A percentile compares a stretch with the other conserved stretches of the same genome.
These are phyloP conservation scores for Crenichthys baileyi DNA, from an alignment of 2,797 vertebrate genomes.

Conservation along the genomic window DNA sequence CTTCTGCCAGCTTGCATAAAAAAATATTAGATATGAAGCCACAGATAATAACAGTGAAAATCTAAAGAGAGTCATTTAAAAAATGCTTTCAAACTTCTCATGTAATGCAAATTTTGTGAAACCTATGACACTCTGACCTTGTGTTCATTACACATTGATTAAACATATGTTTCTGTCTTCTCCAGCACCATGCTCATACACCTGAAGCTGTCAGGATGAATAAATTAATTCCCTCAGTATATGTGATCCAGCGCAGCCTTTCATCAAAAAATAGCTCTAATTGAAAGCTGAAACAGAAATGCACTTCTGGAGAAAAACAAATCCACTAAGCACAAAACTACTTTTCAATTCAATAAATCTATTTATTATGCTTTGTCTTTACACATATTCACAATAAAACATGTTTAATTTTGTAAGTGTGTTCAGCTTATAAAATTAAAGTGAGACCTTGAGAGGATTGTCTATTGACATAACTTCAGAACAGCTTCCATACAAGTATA, in stretches of 20 bases:
- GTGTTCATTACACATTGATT: constrained; percentile 5
- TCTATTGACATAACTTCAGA: constrained; percentile 1
- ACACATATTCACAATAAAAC: not conserved
- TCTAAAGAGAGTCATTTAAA: not conserved
- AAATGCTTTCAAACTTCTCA: not conserved
- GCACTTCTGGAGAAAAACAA: not conserved
- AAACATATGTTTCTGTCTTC: constrained; percentile 25
- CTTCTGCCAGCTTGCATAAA: not conserved
- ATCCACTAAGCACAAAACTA: not conserved
- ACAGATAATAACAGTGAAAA: not conserved
- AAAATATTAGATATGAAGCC: too few species aligned
- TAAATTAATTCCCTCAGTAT: constrained; percentile 20
- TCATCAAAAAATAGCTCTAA: constrained; percentile 6
- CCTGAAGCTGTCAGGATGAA: constrained; percentile 39
- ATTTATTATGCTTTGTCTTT: not conserved
- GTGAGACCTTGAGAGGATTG: not conserved
- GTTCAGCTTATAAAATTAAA: not conserved
- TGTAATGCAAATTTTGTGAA: not conserved
- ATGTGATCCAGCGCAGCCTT: constrained; percentile 6
- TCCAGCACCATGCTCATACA: constrained; percentile 2
- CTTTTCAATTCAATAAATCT: not conserved
- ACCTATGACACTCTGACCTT: not conserved
- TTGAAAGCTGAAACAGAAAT: not conserved
- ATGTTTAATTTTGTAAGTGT: not conserved
- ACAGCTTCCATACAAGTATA: not conserved